phyloP scores from a whole-genome alignment of 2,113 vertebrate species.

The Charadrius vociferus region DNA sequence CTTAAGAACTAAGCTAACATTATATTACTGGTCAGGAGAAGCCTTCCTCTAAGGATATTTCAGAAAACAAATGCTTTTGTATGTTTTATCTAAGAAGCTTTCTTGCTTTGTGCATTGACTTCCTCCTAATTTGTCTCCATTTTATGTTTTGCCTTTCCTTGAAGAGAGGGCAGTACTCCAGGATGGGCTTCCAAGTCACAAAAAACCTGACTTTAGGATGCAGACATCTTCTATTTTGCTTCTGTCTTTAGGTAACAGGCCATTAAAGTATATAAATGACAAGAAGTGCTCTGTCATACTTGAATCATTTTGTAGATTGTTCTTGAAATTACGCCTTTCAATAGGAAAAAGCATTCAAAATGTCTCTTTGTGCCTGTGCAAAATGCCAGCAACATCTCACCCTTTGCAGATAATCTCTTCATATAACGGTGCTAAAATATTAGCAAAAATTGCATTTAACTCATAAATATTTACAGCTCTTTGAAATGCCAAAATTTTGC shows the following conservation, averaged over 20 bases:
- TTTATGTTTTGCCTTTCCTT: not conserved
- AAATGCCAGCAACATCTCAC: slow-evolving; percentile 9
- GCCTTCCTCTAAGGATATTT: not conserved
- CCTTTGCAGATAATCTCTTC: slow-evolving; percentile 23
- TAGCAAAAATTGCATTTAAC: slow-evolving; percentile 40
- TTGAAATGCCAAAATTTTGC: slow-evolving; percentile 42
- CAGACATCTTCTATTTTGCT: not conserved
- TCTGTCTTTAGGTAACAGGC: not conserved
- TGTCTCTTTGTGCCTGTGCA: not conserved
- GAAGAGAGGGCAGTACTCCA: not conserved
- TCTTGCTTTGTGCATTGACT: not conserved
- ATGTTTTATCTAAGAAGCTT: not conserved
- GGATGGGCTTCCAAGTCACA: not conserved
- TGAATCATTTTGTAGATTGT: not conserved
- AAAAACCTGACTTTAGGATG: not conserved
- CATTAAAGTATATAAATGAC: not conserved
- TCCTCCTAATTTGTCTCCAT: not conserved
- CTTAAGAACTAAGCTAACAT: not conserved
- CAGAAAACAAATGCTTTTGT: not conserved
- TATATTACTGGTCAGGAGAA: not conserved
- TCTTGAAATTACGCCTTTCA: not conserved
- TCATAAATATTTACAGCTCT: slow-evolving; percentile 62
- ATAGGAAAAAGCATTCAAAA: not conserved
- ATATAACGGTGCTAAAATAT: slow-evolving; percentile 17
- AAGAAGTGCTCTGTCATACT: not conserved